Percentiles rank a stretch among this genome's conserved stretches.
phyloP scores from a whole-genome alignment of 2,888 invertebrate species.

The Oxyteleia sp. region DNA sequence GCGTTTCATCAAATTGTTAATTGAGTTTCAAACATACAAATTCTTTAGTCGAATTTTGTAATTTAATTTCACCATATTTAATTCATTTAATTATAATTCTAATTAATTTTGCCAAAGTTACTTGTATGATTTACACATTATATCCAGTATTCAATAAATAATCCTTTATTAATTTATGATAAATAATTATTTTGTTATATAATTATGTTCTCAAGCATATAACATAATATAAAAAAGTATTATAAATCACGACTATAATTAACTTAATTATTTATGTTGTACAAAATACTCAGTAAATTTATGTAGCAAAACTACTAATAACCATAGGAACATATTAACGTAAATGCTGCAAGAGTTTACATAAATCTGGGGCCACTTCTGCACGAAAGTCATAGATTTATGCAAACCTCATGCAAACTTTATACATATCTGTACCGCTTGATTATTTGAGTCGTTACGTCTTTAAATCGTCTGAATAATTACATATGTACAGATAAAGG shows the following conservation, averaged over 20 bases:
- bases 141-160: neutral
- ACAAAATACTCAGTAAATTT: slow-evolving; percentile 37
- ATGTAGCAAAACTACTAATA: neutral
- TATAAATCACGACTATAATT: slow-evolving; percentile 15
- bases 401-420: slow-evolving; percentile 10
- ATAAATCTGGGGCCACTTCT: neutral
- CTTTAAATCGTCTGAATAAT: slow-evolving; percentile 25
- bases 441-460: slow-evolving; percentile 22
- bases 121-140: neutral
- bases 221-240: neutral
- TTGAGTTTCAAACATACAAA: too few relatives aligned
- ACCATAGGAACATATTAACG: slow-evolving; percentile 1
- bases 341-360: neutral
- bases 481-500: slow-evolving; percentile 46
- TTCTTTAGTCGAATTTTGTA: too few relatives aligned
- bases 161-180: neutral
- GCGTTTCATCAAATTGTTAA: neutral
- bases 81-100: too few relatives aligned
- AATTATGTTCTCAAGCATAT: neutral
- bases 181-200: neutral
- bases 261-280: slow-evolving; percentile 24
- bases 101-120: too few relatives aligned
- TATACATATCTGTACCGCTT: neutral
- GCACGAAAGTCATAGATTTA: neutral
- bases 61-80: too few relatives aligned